Evolutionary conservation across 1,140 invertebrate genomes (phyloP).

Genomic region (Diorhabda carinulata): DNA sequence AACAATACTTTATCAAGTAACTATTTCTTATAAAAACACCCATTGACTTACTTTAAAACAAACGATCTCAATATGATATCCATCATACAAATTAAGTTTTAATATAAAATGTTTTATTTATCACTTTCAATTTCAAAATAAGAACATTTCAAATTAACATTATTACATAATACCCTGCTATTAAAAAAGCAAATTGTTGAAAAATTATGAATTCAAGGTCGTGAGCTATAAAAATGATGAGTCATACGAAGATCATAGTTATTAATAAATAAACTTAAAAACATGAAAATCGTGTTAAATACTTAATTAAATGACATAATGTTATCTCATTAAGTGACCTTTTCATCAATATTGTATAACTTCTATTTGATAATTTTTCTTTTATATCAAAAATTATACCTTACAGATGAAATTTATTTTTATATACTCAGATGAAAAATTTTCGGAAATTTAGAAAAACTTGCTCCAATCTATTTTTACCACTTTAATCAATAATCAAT

Average conservation of each 20-base stretch:
- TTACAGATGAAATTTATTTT: not conserved
- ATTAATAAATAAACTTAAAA: conserved; percentile 21
- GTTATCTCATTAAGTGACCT: conserved; percentile 10
- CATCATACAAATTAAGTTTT: not conserved
- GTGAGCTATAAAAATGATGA: conserved; percentile 24
- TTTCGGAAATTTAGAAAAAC: too few relatives aligned
- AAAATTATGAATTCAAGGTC: conserved; percentile 20
- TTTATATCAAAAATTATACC: not conserved
- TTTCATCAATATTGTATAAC: not conserved
- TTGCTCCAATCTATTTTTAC: not conserved
- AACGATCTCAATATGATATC: too few relatives aligned
- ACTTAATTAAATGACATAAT: conserved; percentile 1
- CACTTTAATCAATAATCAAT: conserved; percentile 14
- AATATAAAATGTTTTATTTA: not conserved
- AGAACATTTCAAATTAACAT: conserved; percentile 5
- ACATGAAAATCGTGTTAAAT: conserved; percentile 11
- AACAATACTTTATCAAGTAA: too few relatives aligned
- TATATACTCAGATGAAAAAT: not conserved
- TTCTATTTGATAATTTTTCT: conserved; percentile 5
- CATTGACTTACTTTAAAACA: too few relatives aligned
- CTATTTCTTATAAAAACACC: too few relatives aligned
- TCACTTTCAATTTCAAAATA: not conserved
- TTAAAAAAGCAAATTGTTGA: conserved; percentile 6
- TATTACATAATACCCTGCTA: conserved; percentile 14
- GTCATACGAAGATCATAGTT: conserved; percentile 24